phyloP scores from a whole-genome alignment of 2,113 vertebrate species.

The Rhea pennata region DNA sequence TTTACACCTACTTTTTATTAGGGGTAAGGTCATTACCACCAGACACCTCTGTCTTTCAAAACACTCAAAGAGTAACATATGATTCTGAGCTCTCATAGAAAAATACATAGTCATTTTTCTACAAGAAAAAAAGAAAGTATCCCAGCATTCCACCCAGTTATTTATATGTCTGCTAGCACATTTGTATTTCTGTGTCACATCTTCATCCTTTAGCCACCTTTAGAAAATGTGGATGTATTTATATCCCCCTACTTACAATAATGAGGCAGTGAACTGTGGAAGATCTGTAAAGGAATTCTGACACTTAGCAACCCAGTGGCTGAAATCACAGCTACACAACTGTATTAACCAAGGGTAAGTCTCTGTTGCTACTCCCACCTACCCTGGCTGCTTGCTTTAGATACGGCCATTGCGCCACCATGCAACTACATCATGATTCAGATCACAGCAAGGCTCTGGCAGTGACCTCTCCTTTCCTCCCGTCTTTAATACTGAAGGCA shows the following conservation, averaged over 20 bases:
- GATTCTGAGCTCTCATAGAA: background rate
- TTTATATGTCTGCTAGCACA: background rate
- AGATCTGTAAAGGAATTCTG: too few relatives aligned
- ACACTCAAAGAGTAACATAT: background rate
- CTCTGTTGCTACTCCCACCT: background rate
- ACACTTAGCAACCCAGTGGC: too few relatives aligned
- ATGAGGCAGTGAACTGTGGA: too few relatives aligned
- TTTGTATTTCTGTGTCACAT: background rate
- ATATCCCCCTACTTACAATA: background rate
- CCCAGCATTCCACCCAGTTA: background rate
- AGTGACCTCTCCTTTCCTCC: background rate
- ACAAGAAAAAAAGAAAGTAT: background rate
- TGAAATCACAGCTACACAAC: background rate
- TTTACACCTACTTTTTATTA: background rate
- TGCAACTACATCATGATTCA: background rate
- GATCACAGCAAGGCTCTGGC: background rate
- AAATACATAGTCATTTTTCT: background rate
- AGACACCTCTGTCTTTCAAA: background rate
- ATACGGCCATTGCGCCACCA: fast-evolving
- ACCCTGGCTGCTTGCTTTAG: background rate
- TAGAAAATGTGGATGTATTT: background rate
- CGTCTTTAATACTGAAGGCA: too few relatives aligned
- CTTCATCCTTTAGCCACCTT: background rate
- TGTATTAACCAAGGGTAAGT: too few relatives aligned
- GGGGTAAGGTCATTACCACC: background rate